phyloP scores from a whole-genome alignment of 2,888 invertebrate genomes.

The Sisyra nigra region DNA sequence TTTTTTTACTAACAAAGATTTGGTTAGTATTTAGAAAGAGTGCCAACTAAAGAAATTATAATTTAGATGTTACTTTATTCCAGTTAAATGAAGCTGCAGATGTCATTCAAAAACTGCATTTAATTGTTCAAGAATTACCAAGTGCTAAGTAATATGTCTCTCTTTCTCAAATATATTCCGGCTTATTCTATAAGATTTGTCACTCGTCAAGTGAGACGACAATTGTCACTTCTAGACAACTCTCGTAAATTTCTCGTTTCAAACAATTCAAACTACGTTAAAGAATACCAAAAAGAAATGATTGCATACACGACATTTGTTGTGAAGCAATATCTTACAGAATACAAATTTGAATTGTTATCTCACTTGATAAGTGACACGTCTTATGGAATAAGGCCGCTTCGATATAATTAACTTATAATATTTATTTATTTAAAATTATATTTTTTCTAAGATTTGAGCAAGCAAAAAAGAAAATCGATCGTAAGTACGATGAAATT shows the following conservation, averaged over 20 bases:
- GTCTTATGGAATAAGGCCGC: no score
- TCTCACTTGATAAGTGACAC: no score
- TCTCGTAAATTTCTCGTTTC: no score
- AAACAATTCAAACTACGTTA: no score
- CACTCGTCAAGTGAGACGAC: no score
- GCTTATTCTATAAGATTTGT: no score
- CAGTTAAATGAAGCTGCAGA: slow-evolving; percentile 91
- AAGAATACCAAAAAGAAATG: no score
- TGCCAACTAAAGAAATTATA: no score
- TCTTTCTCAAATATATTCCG: neutral
- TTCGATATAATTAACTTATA: slow-evolving; percentile 1
- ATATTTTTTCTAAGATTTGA: slow-evolving; percentile 39
- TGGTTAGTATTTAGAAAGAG: slow-evolving; percentile 36
- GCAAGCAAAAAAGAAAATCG: slow-evolving; percentile 70
- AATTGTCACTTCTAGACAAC: no score
- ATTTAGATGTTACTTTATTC: slow-evolving; percentile 16
- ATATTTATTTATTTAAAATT: neutral
- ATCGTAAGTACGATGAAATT: slow-evolving; percentile 77
- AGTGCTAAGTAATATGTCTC: slow-evolving; percentile 44
- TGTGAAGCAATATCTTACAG: no score
- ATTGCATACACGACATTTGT: no score
- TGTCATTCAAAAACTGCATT: slow-evolving; percentile 89
- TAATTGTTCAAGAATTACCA: slow-evolving; percentile 90
- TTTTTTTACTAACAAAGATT: slow-evolving; percentile 70
- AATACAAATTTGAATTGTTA: no score